Percentiles rank a stretch among this genome's conserved stretches.
Conservation (phyloP, 2,113 vertebrate genomes). For the Corythaeola cristata region DNA sequence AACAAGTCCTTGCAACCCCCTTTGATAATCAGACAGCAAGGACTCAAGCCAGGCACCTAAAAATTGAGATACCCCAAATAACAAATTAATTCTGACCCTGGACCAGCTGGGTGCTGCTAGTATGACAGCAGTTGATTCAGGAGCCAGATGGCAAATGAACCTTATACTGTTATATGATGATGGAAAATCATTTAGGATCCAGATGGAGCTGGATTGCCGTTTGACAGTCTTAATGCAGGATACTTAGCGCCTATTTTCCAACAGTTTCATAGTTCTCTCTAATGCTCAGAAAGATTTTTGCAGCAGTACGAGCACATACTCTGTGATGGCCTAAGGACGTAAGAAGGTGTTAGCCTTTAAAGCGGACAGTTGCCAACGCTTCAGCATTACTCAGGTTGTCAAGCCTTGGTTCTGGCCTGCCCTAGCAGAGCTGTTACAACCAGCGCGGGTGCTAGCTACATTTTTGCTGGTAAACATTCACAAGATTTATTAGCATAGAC, state of each 20-base stretch:
- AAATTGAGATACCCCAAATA: not conserved
- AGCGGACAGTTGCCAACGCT: not conserved
- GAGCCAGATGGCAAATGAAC: constrained; percentile 66
- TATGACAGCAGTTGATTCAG: constrained; percentile 53
- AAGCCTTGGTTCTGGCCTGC: not conserved
- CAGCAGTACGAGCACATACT: not conserved
- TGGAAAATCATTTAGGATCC: constrained; percentile 52
- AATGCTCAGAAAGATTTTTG: not conserved
- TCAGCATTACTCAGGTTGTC: not conserved
- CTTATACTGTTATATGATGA: constrained; percentile 57
- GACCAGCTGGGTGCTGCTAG: constrained; percentile 46
- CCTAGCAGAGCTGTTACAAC: not conserved
- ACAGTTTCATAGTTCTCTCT: not conserved
- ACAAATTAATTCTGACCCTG: constrained; percentile 42
- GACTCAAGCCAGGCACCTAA: not conserved
- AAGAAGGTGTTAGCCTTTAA: not conserved
- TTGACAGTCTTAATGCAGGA: constrained; percentile 49
- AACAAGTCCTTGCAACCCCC: not conserved
- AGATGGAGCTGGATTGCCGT: constrained; percentile 65
- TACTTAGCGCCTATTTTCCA: constrained; percentile 42
- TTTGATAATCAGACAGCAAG: not conserved
- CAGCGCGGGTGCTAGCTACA: not conserved
- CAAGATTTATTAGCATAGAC: constrained; percentile 19
- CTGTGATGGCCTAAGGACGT: not conserved
- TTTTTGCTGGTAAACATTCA: constrained; percentile 40